Conservation (phyloP, 2,113 vertebrate species). For the Colossoma macropomum region DNA sequence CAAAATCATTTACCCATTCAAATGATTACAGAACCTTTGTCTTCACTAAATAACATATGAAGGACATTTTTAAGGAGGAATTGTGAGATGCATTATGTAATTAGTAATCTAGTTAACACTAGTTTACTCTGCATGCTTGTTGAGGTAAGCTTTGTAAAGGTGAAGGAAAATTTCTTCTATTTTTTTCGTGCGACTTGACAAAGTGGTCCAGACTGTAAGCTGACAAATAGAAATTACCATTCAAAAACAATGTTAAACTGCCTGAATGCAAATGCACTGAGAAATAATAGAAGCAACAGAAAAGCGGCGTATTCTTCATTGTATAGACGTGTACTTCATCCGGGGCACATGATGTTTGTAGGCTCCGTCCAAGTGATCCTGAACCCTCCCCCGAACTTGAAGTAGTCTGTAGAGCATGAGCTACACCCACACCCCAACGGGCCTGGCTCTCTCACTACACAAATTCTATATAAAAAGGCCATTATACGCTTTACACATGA, state of each 20-base stretch:
- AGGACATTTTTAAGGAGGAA: too few species aligned
- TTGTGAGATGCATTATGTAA: too few species aligned
- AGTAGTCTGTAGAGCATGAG: slow-evolving; percentile 12
- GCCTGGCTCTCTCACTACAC: not conserved
- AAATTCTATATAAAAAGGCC: not conserved
- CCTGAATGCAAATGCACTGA: too few species aligned
- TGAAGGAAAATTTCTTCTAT: not conserved
- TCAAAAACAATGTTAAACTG: slow-evolving; percentile 22
- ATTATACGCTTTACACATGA: too few species aligned
- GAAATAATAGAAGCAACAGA: not conserved
- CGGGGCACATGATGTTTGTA: slow-evolving; percentile 14
- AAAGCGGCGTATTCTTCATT: not conserved
- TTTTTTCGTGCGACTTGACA: slow-evolving; percentile 22
- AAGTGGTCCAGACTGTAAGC: slow-evolving; percentile 8
- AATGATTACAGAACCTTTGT: too few species aligned
- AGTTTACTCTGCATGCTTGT: not conserved
- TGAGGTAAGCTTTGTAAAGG: not conserved
- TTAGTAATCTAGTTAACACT: too few species aligned
- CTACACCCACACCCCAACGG: not conserved
- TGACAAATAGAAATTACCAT: slow-evolving; percentile 1
- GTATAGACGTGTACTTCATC: slow-evolving; percentile 24
- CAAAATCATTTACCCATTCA: too few species aligned
- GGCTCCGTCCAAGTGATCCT: slow-evolving; percentile 18
- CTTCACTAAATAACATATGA: too few species aligned
- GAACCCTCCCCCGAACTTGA: slow-evolving; percentile 51